phyloP scores from a whole-genome alignment of 2,113 vertebrate species.

The Bubo blakistoni region DNA sequence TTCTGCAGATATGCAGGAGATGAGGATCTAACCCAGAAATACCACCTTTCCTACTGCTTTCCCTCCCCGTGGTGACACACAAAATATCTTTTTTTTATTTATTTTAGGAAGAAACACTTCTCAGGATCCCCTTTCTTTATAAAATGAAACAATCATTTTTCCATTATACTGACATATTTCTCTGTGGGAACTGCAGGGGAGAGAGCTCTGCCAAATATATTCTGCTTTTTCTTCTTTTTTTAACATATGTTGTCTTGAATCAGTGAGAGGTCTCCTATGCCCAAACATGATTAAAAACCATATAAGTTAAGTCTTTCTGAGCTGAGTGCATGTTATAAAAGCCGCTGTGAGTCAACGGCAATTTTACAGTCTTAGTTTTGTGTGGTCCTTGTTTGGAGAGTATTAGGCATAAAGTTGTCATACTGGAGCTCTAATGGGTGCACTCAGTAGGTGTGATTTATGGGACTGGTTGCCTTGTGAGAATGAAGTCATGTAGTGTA shows the following conservation, averaged over 20 bases:
- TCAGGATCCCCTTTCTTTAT: not conserved
- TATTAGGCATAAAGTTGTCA: slow-evolving; percentile 40
- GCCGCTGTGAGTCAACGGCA: slow-evolving; percentile 58
- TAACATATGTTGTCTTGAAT: slow-evolving; percentile 15
- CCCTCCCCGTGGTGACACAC: not conserved
- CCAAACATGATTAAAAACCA: slow-evolving; percentile 67
- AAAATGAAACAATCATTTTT: not conserved
- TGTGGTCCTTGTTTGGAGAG: slow-evolving; percentile 71
- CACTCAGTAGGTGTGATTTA: slow-evolving; percentile 35
- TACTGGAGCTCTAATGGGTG: slow-evolving; percentile 9
- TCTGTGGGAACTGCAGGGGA: not conserved
- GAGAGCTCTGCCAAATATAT: not conserved
- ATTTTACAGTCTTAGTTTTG: slow-evolving; percentile 69
- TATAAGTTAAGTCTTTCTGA: slow-evolving; percentile 62
- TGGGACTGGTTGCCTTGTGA: not conserved
- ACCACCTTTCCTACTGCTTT: not conserved
- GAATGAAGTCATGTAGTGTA: slow-evolving; percentile 5
- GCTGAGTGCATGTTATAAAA: slow-evolving; percentile 56
- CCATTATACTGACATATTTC: not conserved
- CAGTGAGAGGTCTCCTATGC: slow-evolving; percentile 50
- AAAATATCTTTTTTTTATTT: not conserved
- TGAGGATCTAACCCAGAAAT: not conserved
- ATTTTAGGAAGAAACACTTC: not conserved
- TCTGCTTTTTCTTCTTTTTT: not conserved
- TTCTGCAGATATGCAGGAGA: not conserved